Evolutionary conservation across 2,888 invertebrate genomes (phyloP).

Genomic region (Lomographa bimaculata): DNA sequence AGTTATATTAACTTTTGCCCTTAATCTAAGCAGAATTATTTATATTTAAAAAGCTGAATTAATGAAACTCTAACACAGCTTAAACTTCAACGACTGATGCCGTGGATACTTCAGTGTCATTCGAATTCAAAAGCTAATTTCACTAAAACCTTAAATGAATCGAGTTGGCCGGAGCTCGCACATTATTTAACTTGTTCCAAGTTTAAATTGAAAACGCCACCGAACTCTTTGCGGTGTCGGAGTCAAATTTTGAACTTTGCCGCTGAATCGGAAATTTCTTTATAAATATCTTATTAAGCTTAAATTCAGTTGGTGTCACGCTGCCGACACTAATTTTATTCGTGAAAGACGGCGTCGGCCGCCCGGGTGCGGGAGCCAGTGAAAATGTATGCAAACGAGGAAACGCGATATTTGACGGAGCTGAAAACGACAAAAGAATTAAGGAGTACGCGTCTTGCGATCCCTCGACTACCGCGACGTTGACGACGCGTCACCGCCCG

Average conservation of each 20-base stretch:
- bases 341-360: conserved; percentile 74
- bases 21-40: conserved; percentile 32
- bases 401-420: conserved; percentile 77
- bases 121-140: conserved; percentile 81
- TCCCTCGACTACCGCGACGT: conserved; percentile 34
- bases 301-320: conserved; percentile 83
- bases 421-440: conserved; percentile 82
- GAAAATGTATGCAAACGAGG: conserved; percentile 81
- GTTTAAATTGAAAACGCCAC: conserved; percentile 83
- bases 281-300: conserved; percentile 83
- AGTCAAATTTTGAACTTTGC: conserved; percentile 83
- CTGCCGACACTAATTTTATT: conserved; percentile 83
- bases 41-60: conserved; percentile 49
- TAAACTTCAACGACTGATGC: conserved; percentile 52
- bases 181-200: conserved; percentile 82
- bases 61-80: conserved; percentile 51
- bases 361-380: conserved; percentile 50
- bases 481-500: conserved; percentile 48
- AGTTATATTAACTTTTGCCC: conserved; percentile 22
- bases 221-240: conserved; percentile 78
- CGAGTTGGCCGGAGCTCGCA: conserved; percentile 78
- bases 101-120: conserved; percentile 71
- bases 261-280: conserved; percentile 82
- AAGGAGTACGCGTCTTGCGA: conserved; percentile 44
- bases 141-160: conserved; percentile 82